phyloP scores from a whole-genome alignment of 1,140 invertebrate genomes.

The Aphidius ervi region DNA sequence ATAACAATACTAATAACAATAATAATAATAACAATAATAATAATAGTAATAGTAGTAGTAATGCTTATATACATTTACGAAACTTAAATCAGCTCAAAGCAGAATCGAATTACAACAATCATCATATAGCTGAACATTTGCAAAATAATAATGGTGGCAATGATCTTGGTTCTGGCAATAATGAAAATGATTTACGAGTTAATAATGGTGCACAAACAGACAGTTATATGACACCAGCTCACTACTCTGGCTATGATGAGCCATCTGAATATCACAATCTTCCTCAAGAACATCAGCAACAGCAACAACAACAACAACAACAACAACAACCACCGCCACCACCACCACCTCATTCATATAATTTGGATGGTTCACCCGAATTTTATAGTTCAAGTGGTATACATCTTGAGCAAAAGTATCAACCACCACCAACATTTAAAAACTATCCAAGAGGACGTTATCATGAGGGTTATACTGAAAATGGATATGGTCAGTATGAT shows the following conservation, averaged over 20 bases:
- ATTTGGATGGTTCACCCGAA: slow-evolving; percentile 67
- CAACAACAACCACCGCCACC: too few species aligned
- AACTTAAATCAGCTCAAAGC: slow-evolving; percentile 50
- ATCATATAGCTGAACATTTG: slow-evolving; percentile 50
- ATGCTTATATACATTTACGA: slow-evolving; percentile 47
- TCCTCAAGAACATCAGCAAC: slow-evolving; percentile 49
- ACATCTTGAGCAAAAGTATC: slow-evolving; percentile 65
- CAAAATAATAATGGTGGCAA: slow-evolving; percentile 36
- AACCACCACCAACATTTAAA: slow-evolving; percentile 60
- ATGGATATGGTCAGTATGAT: slow-evolving; percentile 65
- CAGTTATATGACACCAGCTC: slow-evolving; percentile 49
- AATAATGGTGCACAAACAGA: slow-evolving; percentile 36
- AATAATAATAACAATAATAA: slow-evolving; percentile 45
- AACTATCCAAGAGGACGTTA: slow-evolving; percentile 68
- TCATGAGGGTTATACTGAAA: slow-evolving; percentile 64
- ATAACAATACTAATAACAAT: too few species aligned
- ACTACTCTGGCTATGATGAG: slow-evolving; percentile 59
- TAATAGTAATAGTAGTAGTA: slow-evolving; percentile 45
- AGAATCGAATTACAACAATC: slow-evolving; percentile 54
- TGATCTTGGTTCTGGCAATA: slow-evolving; percentile 35
- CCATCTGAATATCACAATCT: slow-evolving; percentile 69
- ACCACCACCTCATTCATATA: slow-evolving; percentile 50
- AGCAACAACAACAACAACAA: too few species aligned
- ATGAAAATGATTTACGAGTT: slow-evolving; percentile 44
- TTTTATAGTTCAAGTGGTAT: slow-evolving; percentile 64